phyloP scores from a whole-genome alignment of 1,140 invertebrate species.

The Steinernema feltiae region DNA sequence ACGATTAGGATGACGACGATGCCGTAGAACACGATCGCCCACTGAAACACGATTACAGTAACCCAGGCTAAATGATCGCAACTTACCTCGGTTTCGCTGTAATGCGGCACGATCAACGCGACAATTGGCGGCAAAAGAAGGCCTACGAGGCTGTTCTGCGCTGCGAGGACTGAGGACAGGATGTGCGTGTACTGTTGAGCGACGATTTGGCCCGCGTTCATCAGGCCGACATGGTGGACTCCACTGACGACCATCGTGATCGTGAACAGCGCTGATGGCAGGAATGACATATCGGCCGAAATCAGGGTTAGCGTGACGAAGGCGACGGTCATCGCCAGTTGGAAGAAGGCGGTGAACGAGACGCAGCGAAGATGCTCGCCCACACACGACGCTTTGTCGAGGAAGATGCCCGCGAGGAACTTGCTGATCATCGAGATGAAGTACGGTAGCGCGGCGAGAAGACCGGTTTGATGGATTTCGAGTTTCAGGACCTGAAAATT shows the following conservation, averaged over 20 bases:
- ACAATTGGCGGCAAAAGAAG: background rate
- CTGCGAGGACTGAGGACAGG: background rate
- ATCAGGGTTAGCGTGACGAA: background rate
- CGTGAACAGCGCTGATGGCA: background rate
- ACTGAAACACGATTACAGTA: background rate
- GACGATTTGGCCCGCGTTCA: background rate
- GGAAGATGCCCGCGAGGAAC: background rate
- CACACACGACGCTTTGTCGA: background rate
- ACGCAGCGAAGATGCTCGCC: background rate
- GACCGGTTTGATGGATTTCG: background rate
- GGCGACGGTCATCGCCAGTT: background rate
- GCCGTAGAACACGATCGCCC: constrained; percentile 1
- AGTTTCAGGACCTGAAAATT: background rate
- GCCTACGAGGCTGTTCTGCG: background rate
- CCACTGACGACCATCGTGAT: background rate
- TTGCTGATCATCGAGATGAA: background rate
- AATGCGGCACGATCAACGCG: background rate
- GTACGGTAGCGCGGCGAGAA: background rate
- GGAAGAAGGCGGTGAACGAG: background rate
- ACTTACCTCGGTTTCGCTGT: background rate
- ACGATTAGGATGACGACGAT: background rate
- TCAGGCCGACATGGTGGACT: background rate
- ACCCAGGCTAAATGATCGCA: background rate
- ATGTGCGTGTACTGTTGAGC: constrained; percentile 1
- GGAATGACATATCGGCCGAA: background rate